Evolutionary conservation across 2,888 invertebrate genomes (phyloP), one percentile per base, ranked within the genome.

Genomic region (Hypsopygia costalis): DNA sequence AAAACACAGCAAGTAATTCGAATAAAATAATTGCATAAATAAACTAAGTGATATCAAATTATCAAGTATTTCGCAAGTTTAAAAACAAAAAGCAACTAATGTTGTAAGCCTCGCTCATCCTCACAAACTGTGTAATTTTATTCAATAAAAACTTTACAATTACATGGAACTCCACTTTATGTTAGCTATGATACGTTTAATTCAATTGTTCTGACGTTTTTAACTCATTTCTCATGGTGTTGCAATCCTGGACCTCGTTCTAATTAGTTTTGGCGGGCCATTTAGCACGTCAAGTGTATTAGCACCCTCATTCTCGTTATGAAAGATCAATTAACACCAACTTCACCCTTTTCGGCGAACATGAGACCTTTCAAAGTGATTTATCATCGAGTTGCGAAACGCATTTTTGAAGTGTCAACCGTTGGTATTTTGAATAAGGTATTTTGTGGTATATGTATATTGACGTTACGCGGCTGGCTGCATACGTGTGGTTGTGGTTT

Each of bases 161-260:
- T 44, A 43, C 48, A 52, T 60, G 44, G 50, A 49, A 55, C 49
- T 42, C 34, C 41, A 32, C 22, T 32, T 43, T 43, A 41, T 44
- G 40, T 48, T 41, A 46, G 57, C 59, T 60, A 55, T 64, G 16
- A 63, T 60, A 52, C 41, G 58, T 55, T 62, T 58, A 62, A 72
- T 74, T 73, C 68, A 66, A 73, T 76, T 73, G 76, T 76, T 63
- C 45, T 4, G 41, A 45, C 52, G 60, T 52, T 58, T 43, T 49
- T 56, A n/a, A 32, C 58, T 46, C 39, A 47, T 63, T 79, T 85
- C 86, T 66, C 85, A 81, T 66, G 70, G 58, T 85, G 68, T 73
- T 63, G 83, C 70, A 85, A 85, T 62, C 48, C 50, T 46, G 69
- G 68, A 70, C 87, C 83, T 85, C 68, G 86, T 58, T 77, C 81